Conservation (phyloP, 2,113 vertebrate genomes). For the Ellobius talpinus region DNA sequence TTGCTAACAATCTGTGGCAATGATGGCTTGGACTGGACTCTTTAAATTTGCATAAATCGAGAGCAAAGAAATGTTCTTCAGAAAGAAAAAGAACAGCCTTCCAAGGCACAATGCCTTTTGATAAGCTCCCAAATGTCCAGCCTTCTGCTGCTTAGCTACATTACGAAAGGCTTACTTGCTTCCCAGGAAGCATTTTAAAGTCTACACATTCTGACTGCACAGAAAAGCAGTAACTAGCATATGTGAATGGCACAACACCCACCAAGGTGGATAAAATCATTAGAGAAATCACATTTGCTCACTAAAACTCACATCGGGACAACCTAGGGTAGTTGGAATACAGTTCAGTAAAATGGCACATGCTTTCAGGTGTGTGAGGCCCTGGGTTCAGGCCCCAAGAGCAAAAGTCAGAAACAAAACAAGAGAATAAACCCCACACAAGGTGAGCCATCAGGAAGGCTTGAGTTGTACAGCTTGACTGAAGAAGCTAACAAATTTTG, state of each 20-base stretch:
- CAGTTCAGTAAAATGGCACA: no score
- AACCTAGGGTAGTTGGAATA: no score
- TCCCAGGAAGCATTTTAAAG: constrained; percentile 42
- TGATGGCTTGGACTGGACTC: not conserved
- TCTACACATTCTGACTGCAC: not conserved
- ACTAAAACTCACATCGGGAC: not conserved
- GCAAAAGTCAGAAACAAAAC: not conserved
- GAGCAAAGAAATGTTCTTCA: constrained; percentile 30
- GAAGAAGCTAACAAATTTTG: not conserved
- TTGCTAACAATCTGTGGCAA: constrained; percentile 46
- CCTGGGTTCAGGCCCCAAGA: not conserved
- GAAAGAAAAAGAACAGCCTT: constrained; percentile 49
- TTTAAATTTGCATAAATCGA: constrained; percentile 54
- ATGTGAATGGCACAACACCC: not conserved
- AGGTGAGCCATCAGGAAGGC: not conserved
- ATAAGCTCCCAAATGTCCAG: constrained; percentile 43
- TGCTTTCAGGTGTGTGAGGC: no score
- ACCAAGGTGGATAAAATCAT: not conserved
- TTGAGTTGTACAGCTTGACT: not conserved
- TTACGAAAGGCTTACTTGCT: constrained; percentile 25
- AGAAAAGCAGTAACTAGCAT: not conserved
- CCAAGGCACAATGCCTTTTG: constrained; percentile 5
- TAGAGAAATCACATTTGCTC: not conserved
- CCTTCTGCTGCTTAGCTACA: constrained; percentile 43
- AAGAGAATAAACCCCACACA: not conserved